phyloP scores from a whole-genome alignment of 2,113 vertebrate genomes.

The Epinephelus lanceolatus region DNA sequence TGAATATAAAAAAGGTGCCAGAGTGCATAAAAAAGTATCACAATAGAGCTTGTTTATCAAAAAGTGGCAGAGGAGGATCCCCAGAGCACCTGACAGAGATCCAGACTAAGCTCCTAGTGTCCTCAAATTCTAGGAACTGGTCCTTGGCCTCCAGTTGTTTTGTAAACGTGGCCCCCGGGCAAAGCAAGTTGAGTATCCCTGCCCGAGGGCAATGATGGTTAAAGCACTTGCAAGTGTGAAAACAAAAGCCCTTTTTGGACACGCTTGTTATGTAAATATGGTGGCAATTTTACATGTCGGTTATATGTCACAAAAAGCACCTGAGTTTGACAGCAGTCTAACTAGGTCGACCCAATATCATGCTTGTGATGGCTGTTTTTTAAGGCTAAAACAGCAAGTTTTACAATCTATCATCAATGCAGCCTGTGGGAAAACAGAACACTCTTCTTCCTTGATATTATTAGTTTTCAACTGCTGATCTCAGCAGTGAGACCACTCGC shows the following conservation, averaged over 20 bases:
- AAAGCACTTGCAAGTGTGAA: slow-evolving; percentile 7
- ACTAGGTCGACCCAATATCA: not conserved
- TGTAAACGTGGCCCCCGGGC: no score
- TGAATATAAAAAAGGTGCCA: no score
- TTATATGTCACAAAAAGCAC: not conserved
- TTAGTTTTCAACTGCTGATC: not conserved
- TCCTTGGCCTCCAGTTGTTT: no score
- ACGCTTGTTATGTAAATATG: not conserved
- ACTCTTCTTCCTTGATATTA: not conserved
- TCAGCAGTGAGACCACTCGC: no score
- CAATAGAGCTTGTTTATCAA: no score
- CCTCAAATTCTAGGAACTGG: no score
- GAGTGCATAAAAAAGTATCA: no score
- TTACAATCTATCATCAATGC: no score
- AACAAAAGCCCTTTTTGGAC: not conserved
- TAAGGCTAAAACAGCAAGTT: not conserved
- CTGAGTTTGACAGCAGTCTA: not conserved
- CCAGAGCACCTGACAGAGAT: no score
- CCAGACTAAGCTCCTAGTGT: no score
- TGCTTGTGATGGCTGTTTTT: not conserved
- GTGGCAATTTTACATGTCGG: not conserved
- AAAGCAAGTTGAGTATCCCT: no score
- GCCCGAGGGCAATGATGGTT: not conserved
- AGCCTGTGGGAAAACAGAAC: slow-evolving; percentile 1
- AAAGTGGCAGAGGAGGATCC: no score